These are phyloP conservation scores for Horisme vitalbata DNA, from an alignment of 2,888 invertebrate genomes.

Conservation along the genomic window DNA sequence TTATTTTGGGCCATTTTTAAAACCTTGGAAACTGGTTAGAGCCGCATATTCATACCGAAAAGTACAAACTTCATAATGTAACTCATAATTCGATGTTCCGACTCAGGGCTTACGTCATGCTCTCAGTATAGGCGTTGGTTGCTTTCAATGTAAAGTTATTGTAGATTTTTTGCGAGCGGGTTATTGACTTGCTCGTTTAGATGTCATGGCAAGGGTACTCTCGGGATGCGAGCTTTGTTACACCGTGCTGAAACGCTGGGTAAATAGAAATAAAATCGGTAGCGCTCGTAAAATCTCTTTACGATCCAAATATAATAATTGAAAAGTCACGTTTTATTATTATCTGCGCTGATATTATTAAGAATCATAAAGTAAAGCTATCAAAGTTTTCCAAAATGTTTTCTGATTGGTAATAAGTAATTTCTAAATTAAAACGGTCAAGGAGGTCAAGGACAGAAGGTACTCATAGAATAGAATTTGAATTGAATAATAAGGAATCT, in stretches of 20 bases:
- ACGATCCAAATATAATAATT: conserved; percentile 31
- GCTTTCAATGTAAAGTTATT: conserved; percentile 71
- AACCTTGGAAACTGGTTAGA: conserved; percentile 41
- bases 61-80: conserved; percentile 46
- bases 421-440: too few relatives aligned
- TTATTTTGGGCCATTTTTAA: conserved; percentile 28
- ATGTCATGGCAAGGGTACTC: conserved; percentile 77
- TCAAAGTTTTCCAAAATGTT: not conserved
- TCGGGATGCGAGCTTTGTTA: conserved; percentile 35
- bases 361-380: not conserved
- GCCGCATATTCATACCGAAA: conserved; percentile 36
- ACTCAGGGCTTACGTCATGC: conserved; percentile 65
- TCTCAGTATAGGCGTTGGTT: conserved; percentile 64
- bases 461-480: too few relatives aligned
- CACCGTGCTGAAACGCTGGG: conserved; percentile 34
- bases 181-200: conserved; percentile 71
- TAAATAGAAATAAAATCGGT: conserved; percentile 23
- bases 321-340: conserved; percentile 13
- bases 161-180: conserved; percentile 70
- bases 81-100: conserved; percentile 48
- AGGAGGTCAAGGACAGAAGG: too few relatives aligned
- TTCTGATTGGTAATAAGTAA: not conserved
- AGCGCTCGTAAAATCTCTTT: conserved; percentile 30
- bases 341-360: conserved; percentile 4
- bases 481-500: too few relatives aligned